Percentiles rank a stretch among this genome's conserved stretches.
Evolutionary conservation across 2,797 vertebrate species (phyloP).

Genomic region (Sebastes variabilis): DNA sequence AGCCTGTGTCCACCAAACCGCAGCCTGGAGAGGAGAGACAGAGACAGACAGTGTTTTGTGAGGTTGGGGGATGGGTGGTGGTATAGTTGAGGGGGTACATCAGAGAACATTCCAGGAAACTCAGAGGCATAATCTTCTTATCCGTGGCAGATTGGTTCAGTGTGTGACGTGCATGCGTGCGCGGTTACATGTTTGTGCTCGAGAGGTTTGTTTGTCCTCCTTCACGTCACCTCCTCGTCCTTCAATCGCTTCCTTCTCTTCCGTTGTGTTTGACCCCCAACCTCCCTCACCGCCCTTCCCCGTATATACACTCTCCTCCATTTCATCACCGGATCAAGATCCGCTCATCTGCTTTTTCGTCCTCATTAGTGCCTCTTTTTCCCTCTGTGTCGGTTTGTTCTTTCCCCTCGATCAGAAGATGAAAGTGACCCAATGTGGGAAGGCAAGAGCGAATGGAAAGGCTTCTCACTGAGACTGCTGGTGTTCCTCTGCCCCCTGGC

Average conservation of each 20-base stretch:
- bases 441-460: slow-evolving; percentile 33
- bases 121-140: slow-evolving; percentile 82
- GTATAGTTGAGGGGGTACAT: slow-evolving; percentile 53
- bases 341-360: slow-evolving; percentile 42
- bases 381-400: slow-evolving; percentile 49
- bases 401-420: slow-evolving; percentile 54
- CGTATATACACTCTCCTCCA: slow-evolving; percentile 3
- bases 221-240: slow-evolving; percentile 24
- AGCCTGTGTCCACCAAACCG: slow-evolving; percentile 44
- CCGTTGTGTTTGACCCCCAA: slow-evolving; percentile 12
- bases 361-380: slow-evolving; percentile 63
- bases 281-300: slow-evolving; percentile 15
- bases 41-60: slow-evolving; percentile 44
- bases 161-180: slow-evolving; percentile 49
- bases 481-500: slow-evolving; percentile 65
- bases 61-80: slow-evolving; percentile 39
- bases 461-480: slow-evolving; percentile 57
- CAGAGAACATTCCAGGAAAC: slow-evolving; percentile 79
- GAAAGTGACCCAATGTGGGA: slow-evolving; percentile 65
- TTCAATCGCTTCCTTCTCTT: slow-evolving; percentile 20
- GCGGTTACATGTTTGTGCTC: slow-evolving; percentile 14
- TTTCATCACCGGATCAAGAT: slow-evolving; percentile 43
- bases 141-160: slow-evolving; percentile 75
- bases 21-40: slow-evolving; percentile 31
- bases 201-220: slow-evolving; percentile 41